Conservation (phyloP, 2,888 invertebrate genomes). For the Tetrapedia diversipes region DNA sequence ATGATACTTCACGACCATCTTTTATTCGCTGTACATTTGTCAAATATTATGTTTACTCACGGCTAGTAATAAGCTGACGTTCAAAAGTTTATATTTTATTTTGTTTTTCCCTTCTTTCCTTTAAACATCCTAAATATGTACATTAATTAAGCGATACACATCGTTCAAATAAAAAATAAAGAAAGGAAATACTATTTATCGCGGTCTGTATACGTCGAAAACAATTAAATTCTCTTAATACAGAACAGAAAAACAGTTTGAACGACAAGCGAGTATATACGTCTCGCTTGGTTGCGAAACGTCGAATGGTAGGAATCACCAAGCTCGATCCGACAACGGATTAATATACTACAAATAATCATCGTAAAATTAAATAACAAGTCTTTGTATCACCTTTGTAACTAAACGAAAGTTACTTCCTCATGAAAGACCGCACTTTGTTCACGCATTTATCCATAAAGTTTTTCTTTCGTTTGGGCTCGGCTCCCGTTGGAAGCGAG, state of each 20-base stretch:
- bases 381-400: conserved; percentile 63
- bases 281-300: conserved; percentile 14
- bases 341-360: conserved; percentile 39
- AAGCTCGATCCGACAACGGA: conserved; percentile 18
- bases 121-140: conserved; percentile 23
- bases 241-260: conserved; percentile 17
- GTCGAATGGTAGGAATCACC: conserved; percentile 32
- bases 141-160: conserved; percentile 18
- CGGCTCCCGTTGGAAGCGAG: conserved; percentile 85
- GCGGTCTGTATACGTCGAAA: conserved; percentile 31
- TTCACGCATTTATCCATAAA: conserved; percentile 88
- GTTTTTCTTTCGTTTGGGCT: conserved; percentile 89
- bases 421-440: conserved; percentile 80
- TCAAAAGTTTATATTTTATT: conserved; percentile 4
- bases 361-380: conserved; percentile 71
- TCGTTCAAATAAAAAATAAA: conserved; percentile 8
- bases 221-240: conserved; percentile 22
- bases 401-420: conserved; percentile 67
- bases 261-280: conserved; percentile 26
- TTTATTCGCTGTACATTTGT: conserved; percentile 25
- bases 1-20: conserved; percentile 13
- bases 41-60: conserved; percentile 29
- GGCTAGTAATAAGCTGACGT: neutral
- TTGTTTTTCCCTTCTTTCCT: neutral
- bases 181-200: conserved; percentile 39